Evolutionary conservation across 2,888 invertebrate species (phyloP).

Genomic region (Dendrolimus houi): DNA sequence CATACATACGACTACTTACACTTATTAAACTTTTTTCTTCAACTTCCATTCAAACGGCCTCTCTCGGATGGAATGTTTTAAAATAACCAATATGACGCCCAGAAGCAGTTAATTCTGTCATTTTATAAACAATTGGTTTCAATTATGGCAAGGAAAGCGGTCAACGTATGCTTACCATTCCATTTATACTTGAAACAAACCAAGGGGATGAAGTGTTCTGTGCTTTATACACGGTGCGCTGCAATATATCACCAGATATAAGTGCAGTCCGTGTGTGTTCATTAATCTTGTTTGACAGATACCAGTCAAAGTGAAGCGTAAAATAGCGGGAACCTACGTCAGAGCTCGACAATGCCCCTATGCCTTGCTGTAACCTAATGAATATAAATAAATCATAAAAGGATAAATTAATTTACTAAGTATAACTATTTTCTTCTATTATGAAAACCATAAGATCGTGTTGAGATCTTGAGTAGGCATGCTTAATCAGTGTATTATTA

Average conservation of each 20-base stretch:
- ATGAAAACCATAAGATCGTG: too few species aligned
- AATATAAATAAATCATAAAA: neutral
- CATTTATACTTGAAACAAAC: constrained; percentile 6
- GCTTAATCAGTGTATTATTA: too few species aligned
- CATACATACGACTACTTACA: too few species aligned
- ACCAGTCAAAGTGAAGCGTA: constrained; percentile 44
- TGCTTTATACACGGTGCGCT: constrained; percentile 14
- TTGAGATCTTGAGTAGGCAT: too few species aligned
- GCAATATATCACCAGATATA: constrained; percentile 35
- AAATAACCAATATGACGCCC: constrained; percentile 11
- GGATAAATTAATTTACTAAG: neutral
- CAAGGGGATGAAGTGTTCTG: constrained; percentile 5
- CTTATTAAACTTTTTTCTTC: too few species aligned
- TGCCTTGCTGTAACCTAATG: neutral
- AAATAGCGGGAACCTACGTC: constrained; percentile 56
- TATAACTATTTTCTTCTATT: neutral
- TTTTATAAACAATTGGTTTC: constrained; percentile 27
- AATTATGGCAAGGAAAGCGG: constrained; percentile 24
- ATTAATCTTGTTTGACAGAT: constrained; percentile 54
- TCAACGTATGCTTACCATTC: constrained; percentile 24
- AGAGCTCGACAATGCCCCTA: constrained; percentile 44
- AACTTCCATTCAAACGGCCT: neutral
- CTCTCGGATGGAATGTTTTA: neutral
- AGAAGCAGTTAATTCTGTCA: constrained; percentile 19
- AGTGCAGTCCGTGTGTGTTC: constrained; percentile 28